Evolutionary conservation across 2,797 vertebrate species (phyloP).

Genomic region (Argyrosomus regius): DNA sequence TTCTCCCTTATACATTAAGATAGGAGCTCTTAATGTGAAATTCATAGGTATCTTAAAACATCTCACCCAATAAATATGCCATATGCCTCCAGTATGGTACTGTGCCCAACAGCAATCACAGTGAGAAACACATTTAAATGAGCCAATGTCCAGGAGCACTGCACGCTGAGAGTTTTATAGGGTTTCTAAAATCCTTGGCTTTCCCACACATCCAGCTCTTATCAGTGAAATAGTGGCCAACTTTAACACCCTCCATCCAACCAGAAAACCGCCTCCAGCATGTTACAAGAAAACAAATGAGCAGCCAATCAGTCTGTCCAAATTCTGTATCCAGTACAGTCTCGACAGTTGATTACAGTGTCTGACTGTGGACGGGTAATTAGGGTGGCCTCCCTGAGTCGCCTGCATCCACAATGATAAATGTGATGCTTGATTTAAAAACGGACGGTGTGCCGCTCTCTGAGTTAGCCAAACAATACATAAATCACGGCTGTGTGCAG

Average conservation of each 20-base stretch:
- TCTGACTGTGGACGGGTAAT: conserved; percentile 69
- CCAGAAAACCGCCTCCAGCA: conserved; percentile 59
- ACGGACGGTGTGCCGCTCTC: conserved; percentile 29
- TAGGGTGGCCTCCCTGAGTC: conserved; percentile 62
- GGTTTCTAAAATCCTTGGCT: conserved; percentile 48
- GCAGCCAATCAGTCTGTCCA: conserved; percentile 67
- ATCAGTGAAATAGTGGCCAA: conserved; percentile 64
- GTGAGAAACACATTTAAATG: conserved; percentile 44
- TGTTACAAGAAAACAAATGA: conserved; percentile 59
- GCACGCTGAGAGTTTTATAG: conserved; percentile 53
- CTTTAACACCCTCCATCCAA: conserved; percentile 55
- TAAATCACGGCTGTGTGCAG: conserved; percentile 51
- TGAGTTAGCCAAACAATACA: conserved; percentile 59
- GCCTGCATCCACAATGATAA: conserved; percentile 72
- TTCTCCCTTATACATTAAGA: conserved; percentile 37
- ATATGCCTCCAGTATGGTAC: conserved; percentile 21
- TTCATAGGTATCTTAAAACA: conserved; percentile 44
- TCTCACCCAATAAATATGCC: conserved; percentile 67
- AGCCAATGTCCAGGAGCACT: conserved; percentile 51
- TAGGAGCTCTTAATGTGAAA: conserved; percentile 29
- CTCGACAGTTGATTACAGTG: conserved; percentile 72
- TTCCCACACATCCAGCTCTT: conserved; percentile 55
- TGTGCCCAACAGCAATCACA: conserved; percentile 14
- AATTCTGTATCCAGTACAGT: conserved; percentile 44
- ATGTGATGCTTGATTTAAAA: conserved; percentile 74